These are phyloP conservation scores for Unio delphinus DNA, from an alignment of 2,888 invertebrate species.

Conservation along the genomic window DNA sequence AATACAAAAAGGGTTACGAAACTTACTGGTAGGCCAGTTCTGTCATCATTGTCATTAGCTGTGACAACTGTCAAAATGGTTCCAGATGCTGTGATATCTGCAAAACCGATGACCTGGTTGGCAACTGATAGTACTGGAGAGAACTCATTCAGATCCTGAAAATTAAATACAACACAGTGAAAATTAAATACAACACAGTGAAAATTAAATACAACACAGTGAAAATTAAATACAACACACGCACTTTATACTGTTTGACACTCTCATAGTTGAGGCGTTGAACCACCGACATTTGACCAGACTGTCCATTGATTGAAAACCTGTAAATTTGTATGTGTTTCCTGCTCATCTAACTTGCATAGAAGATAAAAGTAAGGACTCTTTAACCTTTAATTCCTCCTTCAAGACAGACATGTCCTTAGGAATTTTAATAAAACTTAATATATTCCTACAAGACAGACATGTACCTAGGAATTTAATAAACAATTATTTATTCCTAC, in stretches of 20 bases:
- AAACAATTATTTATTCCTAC: no score
- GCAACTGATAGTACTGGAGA: conserved; percentile 45
- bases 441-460: no score
- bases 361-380: neutral
- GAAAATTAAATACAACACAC: conserved; percentile 12
- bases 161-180: conserved; percentile 1
- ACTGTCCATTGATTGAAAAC: conserved; percentile 48
- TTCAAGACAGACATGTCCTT: no score
- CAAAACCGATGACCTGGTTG: conserved; percentile 19
- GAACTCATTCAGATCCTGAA: conserved; percentile 63
- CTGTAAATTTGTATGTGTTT: conserved; percentile 15
- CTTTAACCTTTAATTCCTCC: no score
- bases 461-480: no score
- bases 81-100: conserved; percentile 40
- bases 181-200: no score
- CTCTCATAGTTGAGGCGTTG: conserved; percentile 49
- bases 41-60: conserved; percentile 50
- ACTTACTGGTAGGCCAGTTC: conserved; percentile 29
- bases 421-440: no score
- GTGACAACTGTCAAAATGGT: conserved; percentile 27
- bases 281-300: conserved; percentile 48
- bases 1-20: no score
- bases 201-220: no score
- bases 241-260: conserved; percentile 31
- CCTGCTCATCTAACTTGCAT: no score